phyloP scores from a whole-genome alignment of 2,113 vertebrate genomes.

The Eidolon helvum region DNA sequence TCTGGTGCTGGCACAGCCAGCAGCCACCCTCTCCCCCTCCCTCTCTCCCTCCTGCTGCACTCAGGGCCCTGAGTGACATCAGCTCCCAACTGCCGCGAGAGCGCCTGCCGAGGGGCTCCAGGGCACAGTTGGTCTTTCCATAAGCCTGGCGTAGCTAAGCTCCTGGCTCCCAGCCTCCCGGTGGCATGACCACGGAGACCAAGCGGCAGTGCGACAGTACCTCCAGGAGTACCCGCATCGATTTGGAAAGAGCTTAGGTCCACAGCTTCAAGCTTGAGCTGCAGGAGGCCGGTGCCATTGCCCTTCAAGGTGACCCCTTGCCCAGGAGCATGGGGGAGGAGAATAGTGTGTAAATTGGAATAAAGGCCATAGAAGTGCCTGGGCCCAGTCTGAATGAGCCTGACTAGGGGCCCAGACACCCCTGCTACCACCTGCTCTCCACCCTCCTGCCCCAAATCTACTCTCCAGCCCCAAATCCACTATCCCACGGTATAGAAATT shows the following conservation, averaged over 20 bases:
- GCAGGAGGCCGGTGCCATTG: background rate
- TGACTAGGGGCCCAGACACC: background rate
- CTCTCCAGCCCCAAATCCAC: background rate
- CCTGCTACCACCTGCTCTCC: background rate
- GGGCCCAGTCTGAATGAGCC: background rate
- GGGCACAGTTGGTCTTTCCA: background rate
- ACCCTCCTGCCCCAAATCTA: background rate
- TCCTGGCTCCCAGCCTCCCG: background rate
- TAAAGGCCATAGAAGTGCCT: background rate
- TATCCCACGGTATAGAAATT: background rate
- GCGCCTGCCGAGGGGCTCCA: background rate
- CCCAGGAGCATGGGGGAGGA: background rate
- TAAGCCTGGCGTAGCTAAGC: background rate
- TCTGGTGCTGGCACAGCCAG: background rate
- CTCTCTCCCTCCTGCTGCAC: background rate
- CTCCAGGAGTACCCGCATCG: rapidly evolving
- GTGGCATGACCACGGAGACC: background rate
- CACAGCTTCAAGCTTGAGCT: background rate
- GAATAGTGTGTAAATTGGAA: background rate
- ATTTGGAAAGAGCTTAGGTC: background rate
- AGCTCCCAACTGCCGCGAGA: slow-evolving; percentile 67
- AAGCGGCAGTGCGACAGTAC: rapidly evolving
- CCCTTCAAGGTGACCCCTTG: slow-evolving; percentile 30
- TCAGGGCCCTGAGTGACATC: slow-evolving; percentile 50
- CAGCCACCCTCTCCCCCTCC: background rate